Evolutionary conservation across 2,888 invertebrate genomes (phyloP).

Genomic region (Prosapia bicincta): DNA sequence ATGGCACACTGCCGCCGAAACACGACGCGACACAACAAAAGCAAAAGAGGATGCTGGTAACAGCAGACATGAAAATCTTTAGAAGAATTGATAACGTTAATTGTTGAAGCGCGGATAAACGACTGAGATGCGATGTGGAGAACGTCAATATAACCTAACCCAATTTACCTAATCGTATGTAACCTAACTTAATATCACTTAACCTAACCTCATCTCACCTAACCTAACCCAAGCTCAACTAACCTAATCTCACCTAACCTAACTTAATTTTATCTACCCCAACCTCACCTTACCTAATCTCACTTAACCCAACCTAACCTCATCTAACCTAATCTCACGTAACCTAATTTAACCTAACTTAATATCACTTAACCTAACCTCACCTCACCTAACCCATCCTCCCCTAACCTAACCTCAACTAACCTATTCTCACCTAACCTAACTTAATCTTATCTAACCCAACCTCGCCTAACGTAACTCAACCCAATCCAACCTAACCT

Average conservation of each 20-base stretch:
- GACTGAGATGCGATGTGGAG: no score
- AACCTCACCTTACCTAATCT: conserved; percentile 43
- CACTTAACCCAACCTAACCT: conserved; percentile 42
- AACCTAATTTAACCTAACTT: conserved; percentile 1
- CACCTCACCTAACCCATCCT: neutral
- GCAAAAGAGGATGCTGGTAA: no score
- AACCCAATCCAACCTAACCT: conserved; percentile 8
- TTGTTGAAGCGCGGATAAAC: no score
- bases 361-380: neutral
- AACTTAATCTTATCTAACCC: neutral
- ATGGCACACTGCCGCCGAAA: no score
- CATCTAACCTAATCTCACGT: conserved; percentile 1
- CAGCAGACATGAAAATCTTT: no score
- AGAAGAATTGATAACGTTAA: no score
- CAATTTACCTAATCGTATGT: no score
- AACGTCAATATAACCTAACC: no score
- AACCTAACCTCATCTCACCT: conserved; percentile 35
- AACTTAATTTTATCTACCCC: conserved; percentile 41
- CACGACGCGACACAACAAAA: no score
- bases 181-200: no score
- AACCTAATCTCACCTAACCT: conserved; percentile 1
- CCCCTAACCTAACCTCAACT: conserved; percentile 4
- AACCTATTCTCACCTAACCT: conserved; percentile 7
- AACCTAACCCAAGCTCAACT: conserved; percentile 44
- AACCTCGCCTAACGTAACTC: conserved; percentile 5